phyloP scores from a whole-genome alignment of 2,113 vertebrate species.

The Ranitomeya variabilis region DNA sequence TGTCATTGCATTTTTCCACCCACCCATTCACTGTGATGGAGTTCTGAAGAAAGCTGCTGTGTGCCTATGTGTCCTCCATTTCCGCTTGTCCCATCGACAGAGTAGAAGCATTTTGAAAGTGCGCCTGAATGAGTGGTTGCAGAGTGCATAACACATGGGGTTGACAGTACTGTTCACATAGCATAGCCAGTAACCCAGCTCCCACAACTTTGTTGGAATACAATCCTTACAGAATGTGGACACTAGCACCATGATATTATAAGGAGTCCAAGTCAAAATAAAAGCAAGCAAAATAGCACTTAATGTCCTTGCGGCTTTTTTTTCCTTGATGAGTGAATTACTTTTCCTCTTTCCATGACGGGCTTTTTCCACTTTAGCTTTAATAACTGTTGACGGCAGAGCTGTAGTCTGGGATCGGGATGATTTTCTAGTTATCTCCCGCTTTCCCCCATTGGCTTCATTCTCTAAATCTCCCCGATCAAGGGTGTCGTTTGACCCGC shows the following conservation, averaged over 20 bases:
- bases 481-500: conserved; percentile 44
- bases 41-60: conserved; percentile 62
- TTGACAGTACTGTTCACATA: conserved; percentile 82
- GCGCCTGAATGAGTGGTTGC: conserved; percentile 77
- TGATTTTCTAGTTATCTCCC: conserved; percentile 39
- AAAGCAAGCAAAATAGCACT: conserved; percentile 80
- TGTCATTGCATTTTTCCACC: conserved; percentile 5
- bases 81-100: conserved; percentile 70
- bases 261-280: conserved; percentile 80
- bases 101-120: conserved; percentile 79
- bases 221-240: conserved; percentile 75
- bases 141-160: conserved; percentile 82
- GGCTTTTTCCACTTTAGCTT: conserved; percentile 56
- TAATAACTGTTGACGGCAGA: conserved; percentile 45
- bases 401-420: conserved; percentile 63
- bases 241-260: conserved; percentile 84
- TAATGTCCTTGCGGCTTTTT: conserved; percentile 78
- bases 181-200: conserved; percentile 82
- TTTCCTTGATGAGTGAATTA: conserved; percentile 75
- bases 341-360: conserved; percentile 70
- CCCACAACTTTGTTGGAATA: conserved; percentile 75
- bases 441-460: conserved; percentile 34
- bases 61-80: conserved; percentile 67
- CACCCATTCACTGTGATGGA: conserved; percentile 60
- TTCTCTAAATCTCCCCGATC: not conserved